These are phyloP conservation scores for Manis crassicaudata DNA, from an alignment of 2,797 vertebrate genomes.

Conservation along the genomic window DNA sequence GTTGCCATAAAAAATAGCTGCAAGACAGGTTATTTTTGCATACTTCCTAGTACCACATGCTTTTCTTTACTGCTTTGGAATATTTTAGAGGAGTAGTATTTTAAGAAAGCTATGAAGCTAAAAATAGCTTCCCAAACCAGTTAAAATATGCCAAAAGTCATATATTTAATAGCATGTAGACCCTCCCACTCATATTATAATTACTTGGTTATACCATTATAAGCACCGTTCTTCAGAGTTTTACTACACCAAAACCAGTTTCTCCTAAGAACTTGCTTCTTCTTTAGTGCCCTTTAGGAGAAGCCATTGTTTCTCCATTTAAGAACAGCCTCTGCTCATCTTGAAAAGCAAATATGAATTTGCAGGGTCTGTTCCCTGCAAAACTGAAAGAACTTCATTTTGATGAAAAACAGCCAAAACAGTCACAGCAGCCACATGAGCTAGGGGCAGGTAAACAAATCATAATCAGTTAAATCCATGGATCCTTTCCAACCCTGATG, in stretches of 20 bases:
- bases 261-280: neutral
- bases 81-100: constrained; percentile 21
- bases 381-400: neutral
- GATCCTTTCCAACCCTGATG: neutral
- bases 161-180: neutral
- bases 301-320: neutral
- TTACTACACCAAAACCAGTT: neutral
- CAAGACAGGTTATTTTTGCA: constrained; percentile 31
- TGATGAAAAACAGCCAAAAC: neutral
- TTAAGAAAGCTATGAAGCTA: constrained; percentile 5
- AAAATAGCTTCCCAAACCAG: neutral
- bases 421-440: accelerated
- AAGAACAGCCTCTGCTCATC: neutral
- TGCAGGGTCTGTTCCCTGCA: neutral
- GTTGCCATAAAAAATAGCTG: neutral
- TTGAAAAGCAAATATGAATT: constrained; percentile 26
- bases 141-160: neutral
- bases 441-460: neutral
- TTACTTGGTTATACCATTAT: neutral
- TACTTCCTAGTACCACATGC: neutral
- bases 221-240: neutral
- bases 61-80: constrained; percentile 25
- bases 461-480: neutral
- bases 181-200: neutral
- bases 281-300: neutral